Evolutionary conservation across 1,140 invertebrate genomes (phyloP), one percentile per base, ranked within the genome.

Genomic region (Polypedilum pembai): DNA sequence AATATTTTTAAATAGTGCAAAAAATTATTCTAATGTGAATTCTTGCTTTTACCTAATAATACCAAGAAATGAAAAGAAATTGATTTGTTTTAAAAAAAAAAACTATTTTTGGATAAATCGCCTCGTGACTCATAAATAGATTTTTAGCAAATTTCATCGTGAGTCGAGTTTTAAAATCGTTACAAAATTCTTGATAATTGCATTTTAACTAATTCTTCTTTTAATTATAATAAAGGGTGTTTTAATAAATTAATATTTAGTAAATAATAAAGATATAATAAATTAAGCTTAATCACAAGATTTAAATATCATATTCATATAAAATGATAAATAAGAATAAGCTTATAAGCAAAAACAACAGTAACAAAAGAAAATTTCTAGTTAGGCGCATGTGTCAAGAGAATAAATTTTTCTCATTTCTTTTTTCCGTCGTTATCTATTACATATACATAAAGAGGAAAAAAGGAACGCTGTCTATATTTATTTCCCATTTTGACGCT

Each of bases 61-160:
- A 33, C 24, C 24, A 33, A 33, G 24, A 33, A 5, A 33, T 33
- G 45, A 12, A 45, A 3, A 56, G n/a, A 15, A 56, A 56, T 45
- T 45, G 41, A 45, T 45, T 45, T 12, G 24, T 33, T 33, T 33
- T n/a, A n/a, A n/a, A n/a, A 33, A 5, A 33, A 33, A 33, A 33
- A 33, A 15, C 41, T 45, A 45, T 45, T 45, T 45, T 45, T 45
- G 41, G 41, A 45, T 15, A 56, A 56, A 56, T 56, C n/a, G 41
- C 15, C 41, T 45, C 41, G 41, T 45, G 41, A 56, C 8, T 15
- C n/a, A 33, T 33, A 33, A 94, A 93, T 18, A 69, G 17, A 18
- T 18, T 69, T n/a, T 69, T 69, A 18, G 17, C 65, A 77, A 98
- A 84, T 83, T 98, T 94, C 65, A 33, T 33, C 24, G 24, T 33